Evolutionary conservation across 2,113 vertebrate genomes (phyloP).

Genomic region (Colistium nudipinnis): DNA sequence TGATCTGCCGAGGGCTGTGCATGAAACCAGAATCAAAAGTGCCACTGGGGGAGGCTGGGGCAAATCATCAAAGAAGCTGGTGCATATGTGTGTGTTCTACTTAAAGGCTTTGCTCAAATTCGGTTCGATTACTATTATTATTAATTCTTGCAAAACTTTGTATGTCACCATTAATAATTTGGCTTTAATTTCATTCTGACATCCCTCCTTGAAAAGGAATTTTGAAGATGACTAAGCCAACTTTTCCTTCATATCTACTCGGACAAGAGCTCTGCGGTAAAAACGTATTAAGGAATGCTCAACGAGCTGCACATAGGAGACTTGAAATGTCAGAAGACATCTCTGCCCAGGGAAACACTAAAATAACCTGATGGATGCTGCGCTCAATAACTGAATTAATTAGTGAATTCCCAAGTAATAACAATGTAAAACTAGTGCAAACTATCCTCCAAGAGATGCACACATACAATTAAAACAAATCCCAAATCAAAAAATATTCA

Average conservation of each 20-base stretch:
- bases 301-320: not conserved
- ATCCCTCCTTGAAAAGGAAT: conserved; percentile 16
- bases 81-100: conserved; percentile 22
- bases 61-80: conserved; percentile 45
- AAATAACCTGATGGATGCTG: not conserved
- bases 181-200: conserved; percentile 7
- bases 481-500: too few relatives aligned
- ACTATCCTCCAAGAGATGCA: not conserved
- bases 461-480: not conserved
- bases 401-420: too few relatives aligned
- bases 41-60: conserved; percentile 17
- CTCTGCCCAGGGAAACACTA: not conserved
- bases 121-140: not conserved
- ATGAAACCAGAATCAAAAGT: conserved; percentile 53
- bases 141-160: conserved; percentile 33
- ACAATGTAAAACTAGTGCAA: too few relatives aligned
- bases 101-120: conserved; percentile 5
- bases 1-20: conserved; percentile 44
- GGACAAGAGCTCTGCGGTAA: not conserved
- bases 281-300: not conserved
- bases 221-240: conserved; percentile 11
- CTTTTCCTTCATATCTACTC: not conserved
- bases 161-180: conserved; percentile 42
- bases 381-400: not conserved
- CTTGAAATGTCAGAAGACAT: not conserved